Evolutionary conservation across 2,797 vertebrate genomes (phyloP).

Genomic region (Sebastes trivittatus): DNA sequence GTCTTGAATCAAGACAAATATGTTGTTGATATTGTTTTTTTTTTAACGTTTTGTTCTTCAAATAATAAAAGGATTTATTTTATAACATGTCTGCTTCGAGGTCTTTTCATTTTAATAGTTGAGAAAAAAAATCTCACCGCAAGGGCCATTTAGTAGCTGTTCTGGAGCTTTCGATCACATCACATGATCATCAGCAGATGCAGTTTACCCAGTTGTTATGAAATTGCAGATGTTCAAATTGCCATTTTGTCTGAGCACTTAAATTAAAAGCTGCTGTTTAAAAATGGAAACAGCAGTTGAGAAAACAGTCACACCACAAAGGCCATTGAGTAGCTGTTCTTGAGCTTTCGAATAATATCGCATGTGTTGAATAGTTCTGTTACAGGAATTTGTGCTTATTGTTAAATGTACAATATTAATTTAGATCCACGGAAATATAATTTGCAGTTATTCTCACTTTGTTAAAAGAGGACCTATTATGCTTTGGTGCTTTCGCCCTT

Average conservation of each 20-base stretch:
- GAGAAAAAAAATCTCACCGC: not conserved
- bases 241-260: not conserved
- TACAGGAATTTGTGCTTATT: not conserved
- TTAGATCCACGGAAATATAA: not conserved
- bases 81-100: slow-evolving; percentile 28
- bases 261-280: not conserved
- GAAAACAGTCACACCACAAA: not conserved
- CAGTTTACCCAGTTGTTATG: not conserved
- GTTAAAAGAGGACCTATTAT: no score
- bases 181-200: not conserved
- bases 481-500: no score
- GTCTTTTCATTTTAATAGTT: not conserved
- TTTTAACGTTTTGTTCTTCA: slow-evolving; percentile 51
- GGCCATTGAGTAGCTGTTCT: not conserved
- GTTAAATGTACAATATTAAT: not conserved
- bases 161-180: not conserved
- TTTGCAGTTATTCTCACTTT: not conserved
- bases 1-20: slow-evolving; percentile 70
- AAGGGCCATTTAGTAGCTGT: not conserved
- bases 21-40: slow-evolving; percentile 6
- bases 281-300: not conserved
- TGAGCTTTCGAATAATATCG: not conserved
- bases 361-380: not conserved
- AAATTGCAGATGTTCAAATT: not conserved
- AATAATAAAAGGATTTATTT: slow-evolving; percentile 60